These are phyloP conservation scores for Protonemura montana DNA, from an alignment of 2,888 invertebrate species.

Conservation along the genomic window DNA sequence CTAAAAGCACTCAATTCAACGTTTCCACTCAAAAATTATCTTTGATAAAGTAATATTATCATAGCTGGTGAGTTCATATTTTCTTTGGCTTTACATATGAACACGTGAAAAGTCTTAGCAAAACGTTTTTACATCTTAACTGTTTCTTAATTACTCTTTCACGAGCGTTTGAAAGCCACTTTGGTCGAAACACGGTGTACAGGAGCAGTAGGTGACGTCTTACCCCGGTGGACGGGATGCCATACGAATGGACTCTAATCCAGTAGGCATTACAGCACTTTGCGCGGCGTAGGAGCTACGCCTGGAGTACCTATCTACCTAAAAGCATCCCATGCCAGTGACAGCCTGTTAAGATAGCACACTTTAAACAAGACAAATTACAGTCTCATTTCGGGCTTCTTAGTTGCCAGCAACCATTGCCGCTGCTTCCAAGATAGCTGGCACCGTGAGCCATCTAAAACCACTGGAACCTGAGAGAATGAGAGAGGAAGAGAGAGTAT, in stretches of 20 bases:
- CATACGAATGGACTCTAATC: not conserved
- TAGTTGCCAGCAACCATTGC: not conserved
- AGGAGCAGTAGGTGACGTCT: not conserved
- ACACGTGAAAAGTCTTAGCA: not conserved
- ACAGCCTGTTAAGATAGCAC: not conserved
- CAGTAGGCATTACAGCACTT: conserved; percentile 27
- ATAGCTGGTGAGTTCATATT: not conserved
- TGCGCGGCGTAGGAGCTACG: not conserved
- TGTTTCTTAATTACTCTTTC: not conserved
- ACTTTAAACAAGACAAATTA: conserved; percentile 1
- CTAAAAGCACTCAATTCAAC: not conserved
- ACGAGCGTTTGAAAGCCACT: not conserved
- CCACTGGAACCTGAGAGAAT: not conserved
- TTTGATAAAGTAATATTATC: not conserved
- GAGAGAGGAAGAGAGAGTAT: not conserved
- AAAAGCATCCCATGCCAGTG: conserved; percentile 10
- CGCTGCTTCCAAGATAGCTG: not conserved
- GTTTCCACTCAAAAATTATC: conserved; percentile 12
- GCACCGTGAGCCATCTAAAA: not conserved
- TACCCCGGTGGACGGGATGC: not conserved
- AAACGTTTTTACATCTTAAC: not conserved
- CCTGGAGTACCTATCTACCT: conserved; percentile 7
- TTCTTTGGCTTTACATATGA: not conserved
- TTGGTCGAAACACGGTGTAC: not conserved
- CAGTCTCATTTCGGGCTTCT: not conserved